Base-by-base conservation (phyloP, 1,140 invertebrate species). In the Trichoplusia ni region DNA sequence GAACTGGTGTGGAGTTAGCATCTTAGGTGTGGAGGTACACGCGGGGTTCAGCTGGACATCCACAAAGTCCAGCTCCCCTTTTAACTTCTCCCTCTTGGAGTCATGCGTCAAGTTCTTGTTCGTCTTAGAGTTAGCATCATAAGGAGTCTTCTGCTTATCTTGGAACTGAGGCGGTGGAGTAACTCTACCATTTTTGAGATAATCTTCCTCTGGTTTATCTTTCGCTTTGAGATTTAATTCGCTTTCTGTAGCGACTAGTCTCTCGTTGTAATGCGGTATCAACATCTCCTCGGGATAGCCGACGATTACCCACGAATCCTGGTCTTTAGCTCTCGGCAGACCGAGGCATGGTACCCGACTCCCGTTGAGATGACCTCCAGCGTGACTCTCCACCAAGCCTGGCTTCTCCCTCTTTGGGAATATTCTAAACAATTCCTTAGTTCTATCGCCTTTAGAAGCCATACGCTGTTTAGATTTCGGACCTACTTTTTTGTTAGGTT, bases 21-120 rank as follows among this genome's bases (percentile, higher is more conserved):
- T 88, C 80, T 91, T 91, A 35, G 90, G 90, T 44, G 90, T 91
- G 0, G 90, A 91, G 1, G 87, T 91, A 69, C 88, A 91, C 33
- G 83, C 88, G 61, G 89, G 66, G 71, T 91, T 84, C 65, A 91
- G 68, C 64, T 90, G 87, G 16, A 84, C 69, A 51, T 91, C 90
- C 31, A 66, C 69, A 38, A 91, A 91, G 56, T 86, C 79, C 11
- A 84, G 67, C 25, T 88, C 81, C 6, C 80, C 75, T 84, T 90
- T 90, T 84, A 90, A 89, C 59, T 90, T 90, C 61, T 89, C 88
- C 62, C 86, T 76, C 76, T 90, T 90, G 6, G 88, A 83, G 58
- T 90, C 88, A 40, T 90, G 85, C 18, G 79, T 81, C 59, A 89
- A 69, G 61, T 80, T 69, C 67, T 76, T 84, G 46, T 86, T 76